Evolutionary conservation across 1,140 invertebrate species (phyloP).

Genomic region (Zaprionus camerounensis): DNA sequence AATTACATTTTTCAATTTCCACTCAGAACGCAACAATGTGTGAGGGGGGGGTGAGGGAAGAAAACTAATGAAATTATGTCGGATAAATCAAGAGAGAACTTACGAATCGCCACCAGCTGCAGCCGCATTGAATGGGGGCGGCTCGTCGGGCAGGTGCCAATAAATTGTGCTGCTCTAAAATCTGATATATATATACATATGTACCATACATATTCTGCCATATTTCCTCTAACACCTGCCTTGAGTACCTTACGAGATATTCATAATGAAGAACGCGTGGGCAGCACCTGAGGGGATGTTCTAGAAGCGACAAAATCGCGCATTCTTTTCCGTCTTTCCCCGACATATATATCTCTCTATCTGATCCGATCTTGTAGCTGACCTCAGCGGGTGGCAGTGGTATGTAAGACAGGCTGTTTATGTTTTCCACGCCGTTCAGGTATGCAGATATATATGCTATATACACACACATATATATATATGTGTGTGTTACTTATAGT

Average conservation of each 20-base stretch:
- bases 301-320: background rate
- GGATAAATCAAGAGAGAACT: conserved; percentile 31
- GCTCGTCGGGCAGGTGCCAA: conserved; percentile 33
- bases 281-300: background rate
- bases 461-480: conserved; percentile 14
- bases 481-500: conserved; percentile 37
- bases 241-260: background rate
- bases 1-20: conserved; percentile 39
- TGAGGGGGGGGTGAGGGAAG: background rate
- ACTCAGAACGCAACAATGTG: conserved; percentile 10
- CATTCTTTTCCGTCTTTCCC: background rate
- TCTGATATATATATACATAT: background rate
- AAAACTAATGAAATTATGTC: conserved; percentile 13
- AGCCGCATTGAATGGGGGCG: conserved; percentile 41
- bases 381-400: conserved; percentile 68
- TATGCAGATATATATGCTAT: conserved; percentile 25
- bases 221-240: background rate
- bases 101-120: conserved; percentile 31
- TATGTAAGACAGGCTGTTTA: conserved; percentile 56
- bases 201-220: conserved; percentile 1
- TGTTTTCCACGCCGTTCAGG: conserved; percentile 34
- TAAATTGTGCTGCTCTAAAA: conserved; percentile 7
- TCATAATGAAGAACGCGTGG: background rate
- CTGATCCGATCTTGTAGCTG: conserved; percentile 19
- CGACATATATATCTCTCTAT: background rate